Conservation (phyloP, 2,888 invertebrate species). For the Zaprionus bogoriensis region DNA sequence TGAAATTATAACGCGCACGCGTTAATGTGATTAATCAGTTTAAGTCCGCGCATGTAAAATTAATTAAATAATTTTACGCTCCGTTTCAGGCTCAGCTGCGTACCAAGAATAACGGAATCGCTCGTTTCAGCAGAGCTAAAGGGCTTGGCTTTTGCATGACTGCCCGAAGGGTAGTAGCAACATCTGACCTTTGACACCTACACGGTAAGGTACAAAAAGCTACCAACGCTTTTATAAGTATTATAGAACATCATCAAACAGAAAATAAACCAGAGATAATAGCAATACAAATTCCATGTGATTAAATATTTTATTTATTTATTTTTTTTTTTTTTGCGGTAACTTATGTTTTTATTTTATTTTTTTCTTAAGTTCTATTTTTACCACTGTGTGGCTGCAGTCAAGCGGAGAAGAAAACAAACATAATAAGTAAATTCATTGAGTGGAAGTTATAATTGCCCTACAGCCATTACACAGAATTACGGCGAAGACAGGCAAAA, state of each 20-base stretch:
- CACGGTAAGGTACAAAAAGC: constrained; percentile 20
- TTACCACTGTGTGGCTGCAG: constrained; percentile 16
- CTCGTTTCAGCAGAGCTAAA: constrained; percentile 24
- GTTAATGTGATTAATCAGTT: constrained; percentile 30
- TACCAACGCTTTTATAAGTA: too few species aligned
- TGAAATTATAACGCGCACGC: constrained; percentile 34
- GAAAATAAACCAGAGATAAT: too few species aligned
- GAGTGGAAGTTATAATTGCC: constrained; percentile 46
- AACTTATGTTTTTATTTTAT: neutral
- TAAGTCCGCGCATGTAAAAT: constrained; percentile 15
- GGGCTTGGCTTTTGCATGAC: constrained; percentile 32
- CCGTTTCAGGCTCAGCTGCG: constrained; percentile 9
- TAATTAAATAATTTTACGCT: constrained; percentile 47
- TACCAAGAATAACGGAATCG: constrained; percentile 5
- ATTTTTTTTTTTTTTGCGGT: neutral
- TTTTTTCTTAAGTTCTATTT: neutral
- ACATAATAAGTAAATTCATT: constrained; percentile 31
- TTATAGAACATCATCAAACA: too few species aligned
- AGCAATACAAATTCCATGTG: too few species aligned
- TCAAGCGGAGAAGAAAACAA: constrained; percentile 22
- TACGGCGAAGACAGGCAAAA: neutral
- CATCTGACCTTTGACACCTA: constrained; percentile 3
- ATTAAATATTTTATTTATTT: too few species aligned
- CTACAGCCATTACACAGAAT: constrained; percentile 6
- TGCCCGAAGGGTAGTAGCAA: constrained; percentile 25